These are phyloP conservation scores for Heliornis fulica DNA, from an alignment of 2,113 vertebrate species.

Conservation along the genomic window DNA sequence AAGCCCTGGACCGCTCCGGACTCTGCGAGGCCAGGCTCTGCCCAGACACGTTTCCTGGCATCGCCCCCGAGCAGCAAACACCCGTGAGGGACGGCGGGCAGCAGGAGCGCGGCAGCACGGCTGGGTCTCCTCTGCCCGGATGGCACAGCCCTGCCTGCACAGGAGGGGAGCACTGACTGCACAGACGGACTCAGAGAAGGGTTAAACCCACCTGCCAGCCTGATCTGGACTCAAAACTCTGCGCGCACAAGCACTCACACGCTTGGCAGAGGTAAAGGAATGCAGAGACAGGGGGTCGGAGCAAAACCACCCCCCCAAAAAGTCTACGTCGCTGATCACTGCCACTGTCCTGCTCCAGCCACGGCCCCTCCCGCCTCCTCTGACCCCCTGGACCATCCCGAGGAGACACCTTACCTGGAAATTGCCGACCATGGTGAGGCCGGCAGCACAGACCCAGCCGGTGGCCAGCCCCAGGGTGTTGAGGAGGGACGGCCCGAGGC, in stretches of 20 bases:
- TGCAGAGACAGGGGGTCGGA: fast-evolving
- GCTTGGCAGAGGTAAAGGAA: neutral
- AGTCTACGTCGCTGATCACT: neutral
- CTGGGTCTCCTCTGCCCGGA: neutral
- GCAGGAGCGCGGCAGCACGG: neutral
- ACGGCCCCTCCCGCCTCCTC: too few species aligned
- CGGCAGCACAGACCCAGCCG: slow-evolving; percentile 82
- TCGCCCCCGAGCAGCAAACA: neutral
- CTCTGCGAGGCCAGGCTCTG: neutral
- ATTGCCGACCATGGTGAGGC: slow-evolving; percentile 87
- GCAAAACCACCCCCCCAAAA: neutral
- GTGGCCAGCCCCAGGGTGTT: slow-evolving; percentile 80
- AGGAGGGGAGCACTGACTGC: neutral
- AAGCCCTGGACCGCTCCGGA: neutral
- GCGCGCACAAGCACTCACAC: neutral
- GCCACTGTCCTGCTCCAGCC: neutral
- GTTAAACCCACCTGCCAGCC: neutral
- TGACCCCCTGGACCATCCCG: fast-evolving
- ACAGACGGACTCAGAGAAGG: neutral
- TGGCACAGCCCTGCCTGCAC: neutral
- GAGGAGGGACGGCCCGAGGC: slow-evolving; percentile 79
- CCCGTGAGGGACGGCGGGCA: fast-evolving
- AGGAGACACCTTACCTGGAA: slow-evolving; percentile 78
- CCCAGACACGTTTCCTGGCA: neutral
- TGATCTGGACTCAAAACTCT: neutral